Percentiles rank a stretch among this genome's conserved stretches.
phyloP scores from a whole-genome alignment of 2,888 invertebrate species.

The Dione vanillae region DNA sequence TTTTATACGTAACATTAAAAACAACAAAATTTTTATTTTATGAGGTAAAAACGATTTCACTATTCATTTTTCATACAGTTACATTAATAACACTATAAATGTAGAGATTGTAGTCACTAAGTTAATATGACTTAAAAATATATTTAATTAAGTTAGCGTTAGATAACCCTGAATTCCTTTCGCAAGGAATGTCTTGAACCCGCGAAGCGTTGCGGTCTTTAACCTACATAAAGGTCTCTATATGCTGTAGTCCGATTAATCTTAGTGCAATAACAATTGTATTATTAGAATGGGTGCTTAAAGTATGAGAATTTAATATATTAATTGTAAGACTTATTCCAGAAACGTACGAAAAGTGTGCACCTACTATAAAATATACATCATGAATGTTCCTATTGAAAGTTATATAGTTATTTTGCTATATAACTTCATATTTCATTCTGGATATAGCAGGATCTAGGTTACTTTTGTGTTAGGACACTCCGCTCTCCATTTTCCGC shows the following conservation, averaged over 20 bases:
- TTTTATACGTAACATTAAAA: no score
- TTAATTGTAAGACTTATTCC: no score
- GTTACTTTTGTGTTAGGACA: not conserved
- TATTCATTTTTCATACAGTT: no score
- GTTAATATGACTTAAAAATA: no score
- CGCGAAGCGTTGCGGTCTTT: constrained; percentile 13
- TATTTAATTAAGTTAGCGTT: not conserved
- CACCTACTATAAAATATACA: no score
- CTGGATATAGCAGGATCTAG: not conserved
- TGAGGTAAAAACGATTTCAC: no score
- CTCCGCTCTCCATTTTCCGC: not conserved
- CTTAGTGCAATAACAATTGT: not conserved
- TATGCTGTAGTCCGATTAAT: not conserved
- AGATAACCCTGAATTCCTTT: constrained; percentile 19
- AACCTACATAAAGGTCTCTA: constrained; percentile 10
- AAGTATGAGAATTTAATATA: not conserved
- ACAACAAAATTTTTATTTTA: no score
- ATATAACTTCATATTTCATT: not conserved
- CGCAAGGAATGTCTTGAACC: constrained; percentile 25
- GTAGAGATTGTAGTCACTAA: no score
- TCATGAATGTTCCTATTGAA: no score
- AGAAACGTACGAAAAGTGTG: no score
- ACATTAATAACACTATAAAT: no score
- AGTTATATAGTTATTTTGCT: not conserved
- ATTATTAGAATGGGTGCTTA: not conserved